Evolutionary conservation across 2,797 vertebrate species (phyloP).

Genomic region (Danio tinwini): DNA sequence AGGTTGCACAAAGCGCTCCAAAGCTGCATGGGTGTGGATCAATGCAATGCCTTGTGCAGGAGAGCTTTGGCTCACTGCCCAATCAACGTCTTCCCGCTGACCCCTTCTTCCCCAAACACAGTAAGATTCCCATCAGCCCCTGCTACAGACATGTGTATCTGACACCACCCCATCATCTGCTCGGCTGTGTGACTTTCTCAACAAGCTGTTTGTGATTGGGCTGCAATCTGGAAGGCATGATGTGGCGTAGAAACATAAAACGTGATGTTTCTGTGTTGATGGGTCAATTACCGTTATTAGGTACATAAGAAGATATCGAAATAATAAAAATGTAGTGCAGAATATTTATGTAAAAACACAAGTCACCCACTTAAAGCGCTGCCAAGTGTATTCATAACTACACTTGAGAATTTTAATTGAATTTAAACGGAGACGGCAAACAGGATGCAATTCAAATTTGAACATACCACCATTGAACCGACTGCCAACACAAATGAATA

Average conservation of each 20-base stretch:
- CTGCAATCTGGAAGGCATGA: slow-evolving; percentile 60
- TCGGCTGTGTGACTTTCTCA: slow-evolving; percentile 56
- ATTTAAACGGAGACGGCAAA: slow-evolving; percentile 36
- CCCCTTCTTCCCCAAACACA: slow-evolving; percentile 39
- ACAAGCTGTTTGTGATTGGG: slow-evolving; percentile 60
- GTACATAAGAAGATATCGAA: not conserved
- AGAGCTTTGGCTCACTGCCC: slow-evolving; percentile 54
- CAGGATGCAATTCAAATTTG: slow-evolving; percentile 9
- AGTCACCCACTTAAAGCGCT: not conserved
- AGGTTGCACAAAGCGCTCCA: slow-evolving; percentile 70
- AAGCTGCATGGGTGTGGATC: slow-evolving; percentile 67
- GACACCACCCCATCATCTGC: slow-evolving; percentile 50
- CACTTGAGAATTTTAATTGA: not conserved
- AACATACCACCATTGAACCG: not conserved
- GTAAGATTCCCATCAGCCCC: slow-evolving; percentile 49
- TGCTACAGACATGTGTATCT: slow-evolving; percentile 43
- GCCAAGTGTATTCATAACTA: not conserved
- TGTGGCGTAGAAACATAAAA: slow-evolving; percentile 50
- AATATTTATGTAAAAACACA: not conserved
- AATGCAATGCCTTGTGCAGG: slow-evolving; percentile 58
- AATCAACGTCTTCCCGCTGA: slow-evolving; percentile 55
- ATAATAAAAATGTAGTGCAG: not conserved
- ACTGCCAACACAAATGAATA: slow-evolving; percentile 75
- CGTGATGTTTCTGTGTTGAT: slow-evolving; percentile 49
- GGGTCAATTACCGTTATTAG: slow-evolving; percentile 50